These are phyloP conservation scores for Limonius californicus DNA, from an alignment of 1,140 invertebrate genomes.

Conservation along the genomic window DNA sequence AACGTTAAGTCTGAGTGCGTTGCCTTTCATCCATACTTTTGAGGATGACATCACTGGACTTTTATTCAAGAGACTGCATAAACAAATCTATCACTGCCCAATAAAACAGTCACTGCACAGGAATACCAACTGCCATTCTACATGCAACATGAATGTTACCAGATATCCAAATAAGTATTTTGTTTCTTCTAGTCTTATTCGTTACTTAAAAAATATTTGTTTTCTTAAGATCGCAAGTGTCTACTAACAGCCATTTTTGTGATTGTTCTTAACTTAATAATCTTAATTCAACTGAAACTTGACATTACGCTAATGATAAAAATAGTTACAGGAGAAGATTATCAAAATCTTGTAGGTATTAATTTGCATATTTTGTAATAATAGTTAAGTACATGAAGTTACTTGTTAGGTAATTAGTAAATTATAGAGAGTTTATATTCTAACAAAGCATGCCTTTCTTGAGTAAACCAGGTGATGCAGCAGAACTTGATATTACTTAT, in stretches of 20 bases:
- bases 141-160: slow-evolving; percentile 7
- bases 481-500: no score
- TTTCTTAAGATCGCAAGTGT: neutral
- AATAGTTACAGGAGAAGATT: no score
- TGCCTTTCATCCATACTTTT: slow-evolving; percentile 24
- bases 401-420: neutral
- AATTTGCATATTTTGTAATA: no score
- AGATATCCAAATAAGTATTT: slow-evolving; percentile 13
- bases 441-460: no score
- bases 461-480: no score
- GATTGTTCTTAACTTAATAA: neutral
- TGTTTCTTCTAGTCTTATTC: slow-evolving; percentile 4
- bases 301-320: neutral
- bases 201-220: slow-evolving; percentile 9
- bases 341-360: no score
- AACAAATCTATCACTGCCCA: slow-evolving; percentile 13
- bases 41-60: neutral
- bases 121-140: neutral
- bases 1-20: slow-evolving; percentile 34
- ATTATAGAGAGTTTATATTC: no score
- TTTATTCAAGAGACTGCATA: slow-evolving; percentile 5
- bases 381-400: no score
- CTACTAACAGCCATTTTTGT: neutral
- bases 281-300: neutral
- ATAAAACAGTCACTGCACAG: neutral